Percentiles rank a stretch among this genome's conserved stretches.
Evolutionary conservation across 1,140 invertebrate species (phyloP).

Genomic region (Wiebesia pumilae): DNA sequence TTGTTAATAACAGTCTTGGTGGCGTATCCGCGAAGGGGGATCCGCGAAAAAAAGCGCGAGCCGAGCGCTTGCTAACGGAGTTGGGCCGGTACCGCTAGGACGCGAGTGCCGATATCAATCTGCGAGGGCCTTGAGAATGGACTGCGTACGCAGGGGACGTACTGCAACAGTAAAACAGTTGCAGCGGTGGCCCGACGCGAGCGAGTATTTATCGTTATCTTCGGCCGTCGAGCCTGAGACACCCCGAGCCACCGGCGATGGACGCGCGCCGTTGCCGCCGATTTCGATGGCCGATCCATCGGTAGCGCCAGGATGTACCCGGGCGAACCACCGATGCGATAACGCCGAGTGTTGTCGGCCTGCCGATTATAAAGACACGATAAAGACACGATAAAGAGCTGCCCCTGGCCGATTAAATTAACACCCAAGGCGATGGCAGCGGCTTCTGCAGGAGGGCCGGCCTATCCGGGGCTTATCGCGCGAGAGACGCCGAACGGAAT

Average conservation of each 20-base stretch:
- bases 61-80: slow-evolving; percentile 60
- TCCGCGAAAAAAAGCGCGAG: not conserved
- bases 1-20: slow-evolving; percentile 63
- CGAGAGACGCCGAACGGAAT: not conserved
- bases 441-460: not conserved
- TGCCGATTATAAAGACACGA: too few species aligned
- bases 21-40: slow-evolving; percentile 48
- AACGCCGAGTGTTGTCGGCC: not conserved
- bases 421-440: not conserved
- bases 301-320: too few species aligned
- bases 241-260: slow-evolving; percentile 31
- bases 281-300: too few species aligned
- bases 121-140: not conserved
- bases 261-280: slow-evolving; percentile 11
- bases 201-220: slow-evolving; percentile 26
- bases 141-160: not conserved
- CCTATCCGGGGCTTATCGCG: slow-evolving; percentile 11
- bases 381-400: too few species aligned
- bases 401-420: not conserved
- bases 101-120: slow-evolving; percentile 51
- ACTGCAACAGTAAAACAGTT: not conserved
- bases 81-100: slow-evolving; percentile 61
- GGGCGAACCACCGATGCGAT: not conserved
- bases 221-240: not conserved
- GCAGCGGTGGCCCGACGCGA: not conserved